These are phyloP conservation scores for Gadopsis marmoratus DNA, from an alignment of 2,797 vertebrate species.

Conservation along the genomic window DNA sequence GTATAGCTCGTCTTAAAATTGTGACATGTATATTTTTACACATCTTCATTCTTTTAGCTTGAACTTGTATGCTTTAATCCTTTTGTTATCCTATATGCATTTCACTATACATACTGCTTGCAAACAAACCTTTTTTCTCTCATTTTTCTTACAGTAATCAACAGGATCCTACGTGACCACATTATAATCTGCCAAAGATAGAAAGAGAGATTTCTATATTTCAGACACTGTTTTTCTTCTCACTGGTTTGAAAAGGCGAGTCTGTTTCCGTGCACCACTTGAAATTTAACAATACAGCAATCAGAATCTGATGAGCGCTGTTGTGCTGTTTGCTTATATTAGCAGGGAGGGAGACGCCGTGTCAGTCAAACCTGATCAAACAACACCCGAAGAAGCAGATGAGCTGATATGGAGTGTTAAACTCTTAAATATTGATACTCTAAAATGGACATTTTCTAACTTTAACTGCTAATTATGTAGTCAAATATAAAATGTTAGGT, in stretches of 20 bases:
- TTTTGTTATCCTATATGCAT: neutral
- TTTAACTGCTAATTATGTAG: neutral
- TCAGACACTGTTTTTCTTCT: neutral
- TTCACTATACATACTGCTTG: neutral
- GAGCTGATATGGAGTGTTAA: neutral
- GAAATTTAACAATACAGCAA: slow-evolving; percentile 11
- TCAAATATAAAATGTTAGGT: neutral
- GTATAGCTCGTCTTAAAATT: neutral
- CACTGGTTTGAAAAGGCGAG: neutral
- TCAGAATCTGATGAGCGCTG: slow-evolving; percentile 34
- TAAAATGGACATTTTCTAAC: too few relatives aligned
- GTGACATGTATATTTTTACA: neutral
- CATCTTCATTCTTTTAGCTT: neutral
- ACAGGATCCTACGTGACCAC: neutral
- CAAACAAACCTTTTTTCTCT: neutral
- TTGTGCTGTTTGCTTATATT: neutral
- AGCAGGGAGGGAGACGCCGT: neutral
- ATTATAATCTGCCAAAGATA: neutral
- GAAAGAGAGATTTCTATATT: neutral
- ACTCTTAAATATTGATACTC: too few relatives aligned
- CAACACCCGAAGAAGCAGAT: neutral
- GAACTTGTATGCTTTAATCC: neutral
- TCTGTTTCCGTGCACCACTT: slow-evolving; percentile 6
- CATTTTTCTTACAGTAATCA: neutral
- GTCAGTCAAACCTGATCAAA: slow-evolving; percentile 17